These are phyloP conservation scores for Heliocidaris erythrogramma DNA, from an alignment of 35 echinoderm and acorn worm species.

Conservation along the genomic window DNA sequence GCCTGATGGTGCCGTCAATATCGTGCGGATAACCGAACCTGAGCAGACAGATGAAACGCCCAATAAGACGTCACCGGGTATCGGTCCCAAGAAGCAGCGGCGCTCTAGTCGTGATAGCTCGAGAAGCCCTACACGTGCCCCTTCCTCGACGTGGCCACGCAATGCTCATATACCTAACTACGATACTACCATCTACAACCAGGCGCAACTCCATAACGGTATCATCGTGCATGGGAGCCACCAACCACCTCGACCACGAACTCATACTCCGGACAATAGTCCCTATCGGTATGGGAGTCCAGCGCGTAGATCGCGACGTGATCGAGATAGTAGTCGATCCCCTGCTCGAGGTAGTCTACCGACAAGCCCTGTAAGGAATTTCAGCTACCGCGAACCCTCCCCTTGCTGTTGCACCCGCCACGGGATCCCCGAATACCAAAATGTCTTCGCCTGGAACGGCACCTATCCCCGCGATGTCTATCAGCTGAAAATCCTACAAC, in stretches of 20 bases:
- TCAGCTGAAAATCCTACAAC: conserved; percentile 61
- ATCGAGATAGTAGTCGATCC: conserved; percentile 59
- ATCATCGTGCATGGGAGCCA: conserved; percentile 59
- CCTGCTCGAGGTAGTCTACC: conserved; percentile 67
- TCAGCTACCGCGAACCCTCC: conserved; percentile 55
- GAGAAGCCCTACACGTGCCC: conserved; percentile 44
- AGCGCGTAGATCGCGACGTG: conserved; percentile 56
- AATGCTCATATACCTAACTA: conserved; percentile 62
- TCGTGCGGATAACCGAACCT: conserved; percentile 78
- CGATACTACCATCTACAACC: conserved; percentile 68
- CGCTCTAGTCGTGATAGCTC: conserved; percentile 57
- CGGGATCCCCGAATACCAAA: conserved; percentile 60
- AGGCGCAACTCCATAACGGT: conserved; percentile 69
- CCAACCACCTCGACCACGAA: conserved; percentile 43
- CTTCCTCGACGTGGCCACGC: conserved; percentile 61
- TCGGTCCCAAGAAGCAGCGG: conserved; percentile 62
- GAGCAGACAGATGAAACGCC: conserved; percentile 25
- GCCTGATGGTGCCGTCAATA: conserved; percentile 75
- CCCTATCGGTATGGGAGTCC: conserved; percentile 79
- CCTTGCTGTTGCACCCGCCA: conserved; percentile 59
- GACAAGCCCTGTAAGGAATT: conserved; percentile 64
- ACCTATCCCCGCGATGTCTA: conserved; percentile 91
- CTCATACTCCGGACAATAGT: conserved; percentile 68
- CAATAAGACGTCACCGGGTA: conserved; percentile 56
- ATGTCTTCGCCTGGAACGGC: conserved; percentile 90